Evolutionary conservation across 2,888 invertebrate species (phyloP).

Genomic region (Nephrotoma guestfalica): DNA sequence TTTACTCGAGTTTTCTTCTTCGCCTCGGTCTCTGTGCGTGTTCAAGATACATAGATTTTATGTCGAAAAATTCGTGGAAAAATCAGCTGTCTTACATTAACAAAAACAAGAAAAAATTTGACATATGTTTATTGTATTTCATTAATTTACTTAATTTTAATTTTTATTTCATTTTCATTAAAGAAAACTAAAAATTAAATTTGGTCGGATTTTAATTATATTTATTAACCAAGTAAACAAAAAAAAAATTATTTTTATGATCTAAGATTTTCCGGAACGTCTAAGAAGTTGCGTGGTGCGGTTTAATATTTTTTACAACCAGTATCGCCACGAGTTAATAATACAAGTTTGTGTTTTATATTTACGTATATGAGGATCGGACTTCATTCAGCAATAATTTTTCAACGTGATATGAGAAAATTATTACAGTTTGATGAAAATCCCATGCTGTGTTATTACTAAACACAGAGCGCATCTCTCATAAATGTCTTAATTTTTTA

Average conservation of each 20-base stretch:
- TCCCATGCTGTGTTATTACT: conserved; percentile 1
- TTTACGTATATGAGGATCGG: background rate
- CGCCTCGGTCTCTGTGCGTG: background rate
- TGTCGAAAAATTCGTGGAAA: background rate
- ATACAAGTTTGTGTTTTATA: background rate
- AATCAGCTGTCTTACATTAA: background rate
- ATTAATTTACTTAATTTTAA: background rate
- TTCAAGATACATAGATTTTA: background rate
- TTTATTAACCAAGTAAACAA: background rate
- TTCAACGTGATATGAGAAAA: background rate
- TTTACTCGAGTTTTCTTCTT: background rate
- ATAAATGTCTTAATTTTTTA: conserved; percentile 3
- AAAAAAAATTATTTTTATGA: background rate
- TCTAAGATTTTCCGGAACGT: background rate
- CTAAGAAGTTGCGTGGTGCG: background rate
- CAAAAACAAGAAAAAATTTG: background rate
- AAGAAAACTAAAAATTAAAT: background rate
- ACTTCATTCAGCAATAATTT: background rate
- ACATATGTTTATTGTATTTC: background rate
- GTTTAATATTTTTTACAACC: background rate
- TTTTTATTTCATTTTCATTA: background rate
- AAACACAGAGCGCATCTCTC: background rate
- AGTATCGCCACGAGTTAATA: background rate
- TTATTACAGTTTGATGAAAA: background rate
- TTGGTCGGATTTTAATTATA: background rate